Evolutionary conservation across 2,797 vertebrate genomes (phyloP), one percentile per base, ranked within the genome.

Genomic region (Acanthurus leucopareius): DNA sequence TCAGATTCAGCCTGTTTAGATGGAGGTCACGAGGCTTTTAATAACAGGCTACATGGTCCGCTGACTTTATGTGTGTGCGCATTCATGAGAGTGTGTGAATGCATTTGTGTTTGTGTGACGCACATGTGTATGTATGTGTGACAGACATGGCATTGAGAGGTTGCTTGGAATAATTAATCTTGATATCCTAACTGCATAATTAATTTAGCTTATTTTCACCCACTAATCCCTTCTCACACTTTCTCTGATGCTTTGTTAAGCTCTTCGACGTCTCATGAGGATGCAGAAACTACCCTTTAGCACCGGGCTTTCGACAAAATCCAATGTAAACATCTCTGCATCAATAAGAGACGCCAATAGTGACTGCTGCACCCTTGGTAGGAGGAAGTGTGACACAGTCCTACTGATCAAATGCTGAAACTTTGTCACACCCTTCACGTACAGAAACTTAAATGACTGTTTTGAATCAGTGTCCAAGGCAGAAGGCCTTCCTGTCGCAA

Each of bases 21-120:
- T 86, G 74, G 86, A 88, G 89, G 90, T 89, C 79, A 84, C 68
- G 67, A 63, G 75, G 71, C 69, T 79, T 88, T 88, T 84, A 81
- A 85, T 89, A 83, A 89, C 57, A 73, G 48, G 71, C 59, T 77
- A 75, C 86, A 89, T 74, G 88, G 78, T 88, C 82, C 75, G 62
- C 61, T 87, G 77, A 68, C 58, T 86, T 73, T 59, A 51, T 40
- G 65, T 53, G 67, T 20, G 51, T n/a, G 14, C n/a, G 51, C 44
- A n/a, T 73, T 42, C 20, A 35, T 64, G 52, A 57, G 69, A 42
- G 49, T 56, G 51, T 56, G 49, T 48, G 61, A 49, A 40, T 56
- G 60, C 56, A 25, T 44, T 67, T 49, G 68, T 40, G 48, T 42
- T 32, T 51, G 69, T 35, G 42, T 60, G 35, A 7, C 3, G 60